Percentiles rank a stretch among this genome's conserved stretches.
Conservation (phyloP, 2,113 vertebrate species). For the Xiphorhynchus elegans region DNA sequence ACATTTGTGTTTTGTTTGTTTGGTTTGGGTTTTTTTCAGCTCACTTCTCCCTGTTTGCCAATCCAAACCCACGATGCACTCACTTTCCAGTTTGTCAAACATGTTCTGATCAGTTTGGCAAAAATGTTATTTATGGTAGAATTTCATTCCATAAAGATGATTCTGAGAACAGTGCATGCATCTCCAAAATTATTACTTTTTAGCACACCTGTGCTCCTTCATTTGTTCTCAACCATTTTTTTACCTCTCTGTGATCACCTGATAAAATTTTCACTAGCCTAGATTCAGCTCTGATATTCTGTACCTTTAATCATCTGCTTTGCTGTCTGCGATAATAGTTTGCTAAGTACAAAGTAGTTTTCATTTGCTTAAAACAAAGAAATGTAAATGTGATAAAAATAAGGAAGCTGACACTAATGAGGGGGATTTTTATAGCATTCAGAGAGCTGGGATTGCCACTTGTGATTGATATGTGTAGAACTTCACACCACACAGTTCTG, state of each 20-base stretch:
- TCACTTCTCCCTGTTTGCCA: background rate
- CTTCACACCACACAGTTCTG: conserved; percentile 25
- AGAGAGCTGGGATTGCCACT: conserved; percentile 25
- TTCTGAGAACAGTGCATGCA: background rate
- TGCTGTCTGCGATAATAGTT: background rate
- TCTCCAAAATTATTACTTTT: background rate
- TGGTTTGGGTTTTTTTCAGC: background rate
- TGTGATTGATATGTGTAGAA: background rate
- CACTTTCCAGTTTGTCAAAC: background rate
- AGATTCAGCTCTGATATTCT: background rate
- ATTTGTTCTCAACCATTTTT: background rate
- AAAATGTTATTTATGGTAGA: background rate
- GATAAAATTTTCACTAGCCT: background rate
- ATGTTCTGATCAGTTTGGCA: background rate
- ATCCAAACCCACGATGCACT: background rate
- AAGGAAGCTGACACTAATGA: conserved; percentile 20
- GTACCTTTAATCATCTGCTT: background rate
- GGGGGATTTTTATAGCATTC: background rate
- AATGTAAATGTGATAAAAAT: background rate
- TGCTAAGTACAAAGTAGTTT: background rate
- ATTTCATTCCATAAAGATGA: background rate
- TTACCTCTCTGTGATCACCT: background rate
- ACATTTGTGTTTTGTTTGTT: background rate
- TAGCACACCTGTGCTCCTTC: background rate
- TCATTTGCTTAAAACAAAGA: background rate